Evolutionary conservation across 2,888 invertebrate genomes (phyloP), one percentile per base, ranked within the genome.

Genomic region (Rhorus exstirpatorius): DNA sequence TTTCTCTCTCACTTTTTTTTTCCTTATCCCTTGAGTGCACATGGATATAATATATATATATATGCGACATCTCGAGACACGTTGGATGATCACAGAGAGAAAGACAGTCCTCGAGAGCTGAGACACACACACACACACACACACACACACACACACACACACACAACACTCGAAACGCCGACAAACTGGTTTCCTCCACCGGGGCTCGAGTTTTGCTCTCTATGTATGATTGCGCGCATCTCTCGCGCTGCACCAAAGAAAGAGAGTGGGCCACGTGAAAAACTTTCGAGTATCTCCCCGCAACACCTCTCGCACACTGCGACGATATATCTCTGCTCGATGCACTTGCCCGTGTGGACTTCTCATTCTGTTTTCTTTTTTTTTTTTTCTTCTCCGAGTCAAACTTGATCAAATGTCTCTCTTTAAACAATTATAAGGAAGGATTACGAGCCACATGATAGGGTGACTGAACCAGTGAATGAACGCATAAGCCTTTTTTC

Each of bases 121-220:
- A 75, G 53, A 46, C 1, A 46, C 46, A n/a, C 46, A 46, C 46
- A 79, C 63, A 58, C 71, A 78, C 60, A 79, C 46, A n/a, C 46
- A 46, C 46, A 46, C 1, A 46, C 46, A n/a, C 46, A 46, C 46
- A 46, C 1, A 46, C 46, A n/a, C 46, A 46, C 46, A 79, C 63
- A 58, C 71, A 78, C 60, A 79, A 79, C 83, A 65, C 83, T 83
- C 83, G 83, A 86, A 84, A 83, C 85, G 86, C 88, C 86, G 85
- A 86, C 87, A 88, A 89, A 89, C 89, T 87, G 88, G 88, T 89
- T 88, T 89, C 86, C 86, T 83, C 84, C 82, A 78, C 85, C 61
- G 58, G 31, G 67, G 21, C 41, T 44, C 31, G 51, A 49, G 65
- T 65, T 79, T 83, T 67, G 60, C 63, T 65, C 46, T 46, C 61